phyloP scores from a whole-genome alignment of 2,888 invertebrate species.

The Aphrophora alni region DNA sequence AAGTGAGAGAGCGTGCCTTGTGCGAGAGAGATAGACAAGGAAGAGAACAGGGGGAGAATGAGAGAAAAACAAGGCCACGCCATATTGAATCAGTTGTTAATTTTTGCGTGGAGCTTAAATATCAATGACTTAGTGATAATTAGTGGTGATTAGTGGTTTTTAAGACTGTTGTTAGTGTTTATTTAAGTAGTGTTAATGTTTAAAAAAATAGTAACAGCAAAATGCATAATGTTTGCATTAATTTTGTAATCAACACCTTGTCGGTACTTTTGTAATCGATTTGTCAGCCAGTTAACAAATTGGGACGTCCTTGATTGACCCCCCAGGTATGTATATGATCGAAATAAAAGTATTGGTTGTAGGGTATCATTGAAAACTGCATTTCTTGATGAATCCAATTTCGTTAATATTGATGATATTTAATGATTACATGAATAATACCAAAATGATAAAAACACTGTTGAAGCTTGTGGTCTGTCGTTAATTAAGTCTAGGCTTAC shows the following conservation, averaged over 20 bases:
- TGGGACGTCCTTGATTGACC: constrained; percentile 61
- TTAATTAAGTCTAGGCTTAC: constrained; percentile 9
- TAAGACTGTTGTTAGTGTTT: constrained; percentile 17
- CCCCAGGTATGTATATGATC: constrained; percentile 58
- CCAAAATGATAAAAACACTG: not conserved
- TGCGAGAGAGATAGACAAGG: constrained; percentile 44
- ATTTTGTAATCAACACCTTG: constrained; percentile 49
- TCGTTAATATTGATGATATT: not conserved
- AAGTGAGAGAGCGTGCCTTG: constrained; percentile 41
- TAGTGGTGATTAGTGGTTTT: constrained; percentile 27
- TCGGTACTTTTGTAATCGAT: constrained; percentile 59
- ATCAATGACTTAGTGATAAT: constrained; percentile 44
- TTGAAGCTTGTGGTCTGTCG: not conserved
- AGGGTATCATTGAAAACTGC: constrained; percentile 57
- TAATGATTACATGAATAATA: not conserved
- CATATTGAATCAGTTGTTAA: constrained; percentile 68
- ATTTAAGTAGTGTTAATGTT: constrained; percentile 9
- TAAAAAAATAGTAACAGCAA: not conserved
- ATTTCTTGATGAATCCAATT: constrained; percentile 43
- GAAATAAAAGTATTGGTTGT: constrained; percentile 56
- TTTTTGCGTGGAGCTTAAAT: constrained; percentile 61
- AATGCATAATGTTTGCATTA: constrained; percentile 25
- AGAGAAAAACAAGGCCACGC: constrained; percentile 61
- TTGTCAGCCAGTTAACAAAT: constrained; percentile 60
- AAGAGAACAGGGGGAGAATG: constrained; percentile 49